These are phyloP conservation scores for Electrona antarctica DNA, from an alignment of 2,113 vertebrate genomes.

Conservation along the genomic window DNA sequence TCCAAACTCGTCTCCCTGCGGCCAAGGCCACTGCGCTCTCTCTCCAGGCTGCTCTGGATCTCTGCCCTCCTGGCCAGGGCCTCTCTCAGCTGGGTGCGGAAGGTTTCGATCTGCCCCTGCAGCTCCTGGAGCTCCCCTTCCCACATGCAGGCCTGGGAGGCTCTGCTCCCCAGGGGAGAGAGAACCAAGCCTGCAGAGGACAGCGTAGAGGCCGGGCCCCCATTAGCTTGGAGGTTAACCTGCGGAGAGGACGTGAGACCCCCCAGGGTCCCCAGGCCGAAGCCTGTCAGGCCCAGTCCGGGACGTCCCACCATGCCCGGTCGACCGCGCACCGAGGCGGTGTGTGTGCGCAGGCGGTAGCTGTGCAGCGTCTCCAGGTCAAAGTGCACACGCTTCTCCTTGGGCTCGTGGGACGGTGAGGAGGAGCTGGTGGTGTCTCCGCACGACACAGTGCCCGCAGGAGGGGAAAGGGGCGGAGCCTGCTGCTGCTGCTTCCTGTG, in stretches of 20 bases:
- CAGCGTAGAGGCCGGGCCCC: constrained; percentile 47
- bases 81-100: constrained; percentile 78
- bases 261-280: constrained; percentile 52
- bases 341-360: constrained; percentile 76
- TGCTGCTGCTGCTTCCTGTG: constrained; percentile 75
- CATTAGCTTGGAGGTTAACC: constrained; percentile 65
- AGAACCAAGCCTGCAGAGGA: constrained; percentile 72
- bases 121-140: constrained; percentile 84
- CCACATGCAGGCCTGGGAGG: constrained; percentile 61
- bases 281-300: constrained; percentile 71
- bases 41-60: constrained; percentile 82
- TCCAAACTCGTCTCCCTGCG: constrained; percentile 69
- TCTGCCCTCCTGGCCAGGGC: constrained; percentile 84
- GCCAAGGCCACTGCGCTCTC: constrained; percentile 55
- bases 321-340: constrained; percentile 63
- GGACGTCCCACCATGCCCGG: constrained; percentile 69
- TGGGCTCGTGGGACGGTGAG: constrained; percentile 59
- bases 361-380: constrained; percentile 81
- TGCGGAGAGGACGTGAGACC: constrained; percentile 50
- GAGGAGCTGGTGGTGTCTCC: constrained; percentile 51
- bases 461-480: constrained; percentile 66
- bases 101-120: constrained; percentile 82
- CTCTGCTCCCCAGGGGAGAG: constrained; percentile 52
- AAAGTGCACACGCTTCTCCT: constrained; percentile 81
- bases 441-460: constrained; percentile 35